phyloP scores from a whole-genome alignment of 1,140 invertebrate species.

The Drosophila arawakana region DNA sequence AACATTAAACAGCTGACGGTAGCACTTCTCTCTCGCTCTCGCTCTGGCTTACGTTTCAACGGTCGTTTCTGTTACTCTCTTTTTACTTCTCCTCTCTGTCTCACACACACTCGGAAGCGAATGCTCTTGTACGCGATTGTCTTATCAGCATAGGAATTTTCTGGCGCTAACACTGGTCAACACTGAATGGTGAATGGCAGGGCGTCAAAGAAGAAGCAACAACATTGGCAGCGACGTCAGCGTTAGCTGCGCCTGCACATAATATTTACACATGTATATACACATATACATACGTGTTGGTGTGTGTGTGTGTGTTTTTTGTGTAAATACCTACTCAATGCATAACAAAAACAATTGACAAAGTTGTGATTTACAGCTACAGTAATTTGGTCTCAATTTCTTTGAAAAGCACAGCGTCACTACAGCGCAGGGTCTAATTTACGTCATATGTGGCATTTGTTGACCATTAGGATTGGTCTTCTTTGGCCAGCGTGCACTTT shows the following conservation, averaged over 20 bases:
- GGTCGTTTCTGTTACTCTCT: background rate
- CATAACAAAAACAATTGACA: conserved; percentile 51
- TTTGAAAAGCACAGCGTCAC: background rate
- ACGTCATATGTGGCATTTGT: conserved; percentile 29
- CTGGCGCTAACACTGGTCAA: conserved; percentile 31
- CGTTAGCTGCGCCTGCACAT: conserved; percentile 31
- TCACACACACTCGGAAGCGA: background rate
- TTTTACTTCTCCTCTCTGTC: conserved; percentile 9
- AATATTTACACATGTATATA: conserved; percentile 29
- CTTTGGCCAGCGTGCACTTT: conserved; percentile 63
- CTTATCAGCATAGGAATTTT: conserved; percentile 72
- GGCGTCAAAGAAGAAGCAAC: conserved; percentile 46
- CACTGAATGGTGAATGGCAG: conserved; percentile 27
- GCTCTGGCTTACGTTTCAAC: conserved; percentile 21
- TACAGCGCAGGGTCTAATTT: conserved; percentile 18
- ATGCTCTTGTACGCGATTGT: conserved; percentile 18
- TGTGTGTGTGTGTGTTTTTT: background rate
- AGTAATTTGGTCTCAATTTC: conserved; percentile 17
- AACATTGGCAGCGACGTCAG: conserved; percentile 36
- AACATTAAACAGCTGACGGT: conserved; percentile 76
- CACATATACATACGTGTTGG: conserved; percentile 3
- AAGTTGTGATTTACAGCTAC: conserved; percentile 2
- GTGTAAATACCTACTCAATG: conserved; percentile 8
- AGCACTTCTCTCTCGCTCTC: conserved; percentile 13
- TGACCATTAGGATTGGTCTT: conserved; percentile 34